Conservation (phyloP, 2,888 invertebrate species). For the Amblyjoppa proteus region DNA sequence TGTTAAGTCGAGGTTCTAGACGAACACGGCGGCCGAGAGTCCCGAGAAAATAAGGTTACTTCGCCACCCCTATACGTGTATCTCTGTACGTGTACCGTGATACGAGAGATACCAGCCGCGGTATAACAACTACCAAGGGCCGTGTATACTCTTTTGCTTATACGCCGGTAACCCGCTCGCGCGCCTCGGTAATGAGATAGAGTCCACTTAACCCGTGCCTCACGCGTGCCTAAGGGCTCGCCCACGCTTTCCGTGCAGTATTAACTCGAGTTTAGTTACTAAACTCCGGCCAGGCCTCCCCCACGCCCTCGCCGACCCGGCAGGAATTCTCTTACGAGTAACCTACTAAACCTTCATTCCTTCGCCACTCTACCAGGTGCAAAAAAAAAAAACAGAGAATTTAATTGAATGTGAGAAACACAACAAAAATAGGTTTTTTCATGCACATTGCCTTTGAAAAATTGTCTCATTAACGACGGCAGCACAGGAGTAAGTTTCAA, state of each 20-base stretch:
- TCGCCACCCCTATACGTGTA: neutral
- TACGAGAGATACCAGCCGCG: neutral
- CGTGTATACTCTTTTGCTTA: slow-evolving; percentile 67
- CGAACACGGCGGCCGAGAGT: slow-evolving; percentile 46
- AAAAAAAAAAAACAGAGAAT: neutral
- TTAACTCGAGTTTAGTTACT: slow-evolving; percentile 75
- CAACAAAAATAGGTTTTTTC: no score
- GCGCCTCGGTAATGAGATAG: slow-evolving; percentile 79
- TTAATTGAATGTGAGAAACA: neutral
- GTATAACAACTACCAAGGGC: slow-evolving; percentile 33
- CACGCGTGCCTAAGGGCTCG: slow-evolving; percentile 80
- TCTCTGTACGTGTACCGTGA: slow-evolving; percentile 9
- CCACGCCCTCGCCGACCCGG: neutral
- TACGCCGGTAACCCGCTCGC: slow-evolving; percentile 62
- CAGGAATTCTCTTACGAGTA: slow-evolving; percentile 25
- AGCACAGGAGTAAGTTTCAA: neutral
- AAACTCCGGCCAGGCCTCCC: slow-evolving; percentile 66
- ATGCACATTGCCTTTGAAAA: neutral
- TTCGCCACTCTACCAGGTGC: neutral
- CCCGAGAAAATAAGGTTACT: slow-evolving; percentile 44
- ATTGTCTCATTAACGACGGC: neutral
- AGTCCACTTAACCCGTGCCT: slow-evolving; percentile 79
- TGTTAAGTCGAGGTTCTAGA: slow-evolving; percentile 69
- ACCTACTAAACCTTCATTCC: slow-evolving; percentile 35
- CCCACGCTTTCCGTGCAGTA: slow-evolving; percentile 52